Evolutionary conservation across 2,113 vertebrate genomes (phyloP).

Genomic region (Tychaedon coryphoeus): DNA sequence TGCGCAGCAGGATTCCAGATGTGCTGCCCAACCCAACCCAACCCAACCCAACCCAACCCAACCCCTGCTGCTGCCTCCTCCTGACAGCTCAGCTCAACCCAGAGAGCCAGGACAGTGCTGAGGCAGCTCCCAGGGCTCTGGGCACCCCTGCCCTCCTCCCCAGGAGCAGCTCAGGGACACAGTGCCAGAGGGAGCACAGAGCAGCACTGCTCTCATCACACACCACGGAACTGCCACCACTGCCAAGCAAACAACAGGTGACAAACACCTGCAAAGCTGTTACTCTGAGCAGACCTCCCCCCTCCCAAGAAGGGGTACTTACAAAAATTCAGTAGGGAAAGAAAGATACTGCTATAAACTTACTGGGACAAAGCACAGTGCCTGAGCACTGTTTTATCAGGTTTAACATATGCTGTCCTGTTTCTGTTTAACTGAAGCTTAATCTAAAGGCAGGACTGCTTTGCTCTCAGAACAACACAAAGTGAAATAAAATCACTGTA

Average conservation of each 20-base stretch:
- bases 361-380: background rate
- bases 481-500: background rate
- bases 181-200: background rate
- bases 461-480: background rate
- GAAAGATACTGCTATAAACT: background rate
- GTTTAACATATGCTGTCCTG: background rate
- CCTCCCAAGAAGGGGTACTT: background rate
- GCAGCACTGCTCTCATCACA: background rate
- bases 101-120: background rate
- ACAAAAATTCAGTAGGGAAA: background rate
- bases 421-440: background rate
- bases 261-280: background rate
- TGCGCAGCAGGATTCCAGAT: too few relatives aligned
- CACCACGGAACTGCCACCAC: background rate
- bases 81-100: background rate
- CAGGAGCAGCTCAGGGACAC: background rate
- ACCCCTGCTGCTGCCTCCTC: background rate
- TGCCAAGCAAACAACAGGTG: background rate
- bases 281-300: background rate
- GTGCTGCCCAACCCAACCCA: background rate
- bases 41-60: background rate
- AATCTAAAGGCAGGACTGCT: background rate
- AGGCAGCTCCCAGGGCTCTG: background rate
- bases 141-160: background rate
- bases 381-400: background rate